Conservation (phyloP, 1,140 invertebrate species). For the Saccostrea echinata region DNA sequence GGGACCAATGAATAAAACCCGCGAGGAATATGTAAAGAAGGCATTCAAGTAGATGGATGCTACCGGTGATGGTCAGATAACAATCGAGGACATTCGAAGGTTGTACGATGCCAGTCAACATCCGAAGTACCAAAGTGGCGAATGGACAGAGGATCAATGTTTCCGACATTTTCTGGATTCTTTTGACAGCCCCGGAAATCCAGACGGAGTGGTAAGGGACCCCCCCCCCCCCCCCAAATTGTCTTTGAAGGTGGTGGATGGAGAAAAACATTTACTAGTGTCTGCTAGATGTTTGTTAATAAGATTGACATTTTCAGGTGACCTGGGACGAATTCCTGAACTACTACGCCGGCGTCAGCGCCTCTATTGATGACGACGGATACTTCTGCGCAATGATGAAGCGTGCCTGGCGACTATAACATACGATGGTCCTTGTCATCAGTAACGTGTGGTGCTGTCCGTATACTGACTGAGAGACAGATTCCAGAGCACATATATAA, state of each 20-base stretch:
- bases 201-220: slow-evolving; percentile 87
- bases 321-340: slow-evolving; percentile 95
- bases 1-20: slow-evolving; percentile 90
- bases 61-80: slow-evolving; percentile 86
- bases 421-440: too few relatives aligned
- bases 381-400: slow-evolving; percentile 97
- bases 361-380: slow-evolving; percentile 93
- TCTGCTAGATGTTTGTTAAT: too few relatives aligned
- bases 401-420: slow-evolving; percentile 89
- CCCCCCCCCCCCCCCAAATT: too few relatives aligned
- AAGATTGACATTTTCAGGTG: slow-evolving; percentile 84
- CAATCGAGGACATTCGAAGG: slow-evolving; percentile 89
- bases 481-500: too few relatives aligned
- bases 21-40: slow-evolving; percentile 88
- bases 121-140: slow-evolving; percentile 91
- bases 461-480: too few relatives aligned
- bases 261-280: too few relatives aligned
- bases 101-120: slow-evolving; percentile 90
- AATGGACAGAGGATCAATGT: slow-evolving; percentile 92
- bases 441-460: too few relatives aligned
- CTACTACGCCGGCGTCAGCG: slow-evolving; percentile 94
- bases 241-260: too few relatives aligned
- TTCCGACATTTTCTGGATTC: slow-evolving; percentile 91
- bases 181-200: slow-evolving; percentile 88
- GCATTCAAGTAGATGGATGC: slow-evolving; percentile 94